phyloP scores from a whole-genome alignment of 2,797 vertebrate species.

The Crocodylus rhombifer region DNA sequence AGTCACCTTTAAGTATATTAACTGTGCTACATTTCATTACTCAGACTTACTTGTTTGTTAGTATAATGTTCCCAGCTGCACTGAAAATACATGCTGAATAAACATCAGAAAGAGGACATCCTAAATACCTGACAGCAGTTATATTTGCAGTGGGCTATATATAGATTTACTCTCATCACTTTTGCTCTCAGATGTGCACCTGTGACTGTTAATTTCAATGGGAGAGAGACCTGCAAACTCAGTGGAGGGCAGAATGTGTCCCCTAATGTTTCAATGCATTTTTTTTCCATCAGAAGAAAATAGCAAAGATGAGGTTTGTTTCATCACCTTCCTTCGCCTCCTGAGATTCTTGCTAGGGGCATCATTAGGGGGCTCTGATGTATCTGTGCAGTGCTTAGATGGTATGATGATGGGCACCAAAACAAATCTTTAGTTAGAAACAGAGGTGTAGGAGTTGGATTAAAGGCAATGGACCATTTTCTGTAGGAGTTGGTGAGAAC shows the following conservation, averaged over 20 bases:
- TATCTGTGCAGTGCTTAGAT: background rate
- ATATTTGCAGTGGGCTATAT: slow-evolving; percentile 5
- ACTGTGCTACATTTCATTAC: slow-evolving; percentile 8
- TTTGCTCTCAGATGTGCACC: background rate
- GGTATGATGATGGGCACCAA: background rate
- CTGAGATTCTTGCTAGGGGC: background rate
- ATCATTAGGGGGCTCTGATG: background rate
- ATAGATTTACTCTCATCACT: slow-evolving; percentile 12
- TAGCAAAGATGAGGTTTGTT: background rate
- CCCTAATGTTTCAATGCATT: fast-evolving
- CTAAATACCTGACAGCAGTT: slow-evolving; percentile 28
- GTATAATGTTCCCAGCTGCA: slow-evolving; percentile 40
- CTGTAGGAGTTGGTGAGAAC: background rate
- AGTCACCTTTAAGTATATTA: slow-evolving; percentile 25
- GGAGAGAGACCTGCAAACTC: background rate
- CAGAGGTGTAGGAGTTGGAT: background rate
- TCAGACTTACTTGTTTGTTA: slow-evolving; percentile 33
- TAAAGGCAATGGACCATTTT: background rate
- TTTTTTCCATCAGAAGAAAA: background rate
- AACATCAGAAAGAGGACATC: slow-evolving; percentile 19
- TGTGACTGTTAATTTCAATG: background rate
- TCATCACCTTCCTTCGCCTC: background rate
- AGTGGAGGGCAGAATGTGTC: background rate
- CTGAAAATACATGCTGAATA: slow-evolving; percentile 40
- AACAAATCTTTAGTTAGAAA: background rate